Conservation (phyloP, 2,113 vertebrate species). For the Coregonus clupeaformis region DNA sequence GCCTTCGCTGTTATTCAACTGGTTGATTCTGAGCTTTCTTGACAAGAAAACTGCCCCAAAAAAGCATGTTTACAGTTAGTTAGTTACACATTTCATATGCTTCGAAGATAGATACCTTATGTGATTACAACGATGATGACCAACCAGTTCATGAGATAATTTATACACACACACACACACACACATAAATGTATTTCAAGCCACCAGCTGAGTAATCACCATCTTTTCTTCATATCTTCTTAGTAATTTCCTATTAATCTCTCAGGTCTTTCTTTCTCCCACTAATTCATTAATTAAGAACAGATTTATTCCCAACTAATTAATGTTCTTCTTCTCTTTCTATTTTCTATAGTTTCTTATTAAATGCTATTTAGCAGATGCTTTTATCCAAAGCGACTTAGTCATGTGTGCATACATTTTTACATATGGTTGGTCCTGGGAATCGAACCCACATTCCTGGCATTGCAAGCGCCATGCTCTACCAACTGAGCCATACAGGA, state of each 20-base stretch:
- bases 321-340: background rate
- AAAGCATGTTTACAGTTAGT: conserved; percentile 6
- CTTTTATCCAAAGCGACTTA: too few species aligned
- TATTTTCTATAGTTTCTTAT: background rate
- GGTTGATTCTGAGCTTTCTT: background rate
- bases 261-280: conserved; percentile 1
- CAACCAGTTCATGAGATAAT: background rate
- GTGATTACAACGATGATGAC: background rate
- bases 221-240: background rate
- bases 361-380: too few species aligned
- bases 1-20: background rate
- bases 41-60: background rate
- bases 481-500: too few species aligned
- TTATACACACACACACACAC: background rate
- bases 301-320: background rate
- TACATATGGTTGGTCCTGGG: too few species aligned
- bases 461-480: too few species aligned
- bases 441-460: too few species aligned
- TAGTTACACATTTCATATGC: background rate
- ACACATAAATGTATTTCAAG: background rate
- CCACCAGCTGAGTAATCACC: background rate
- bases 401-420: too few species aligned
- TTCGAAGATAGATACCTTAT: background rate
- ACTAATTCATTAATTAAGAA: background rate
- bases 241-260: background rate